A percentile compares a stretch with the other conserved stretches of the same genome.
phyloP scores from a whole-genome alignment of 2,888 invertebrate genomes.

The Melinopterus prodromus region DNA sequence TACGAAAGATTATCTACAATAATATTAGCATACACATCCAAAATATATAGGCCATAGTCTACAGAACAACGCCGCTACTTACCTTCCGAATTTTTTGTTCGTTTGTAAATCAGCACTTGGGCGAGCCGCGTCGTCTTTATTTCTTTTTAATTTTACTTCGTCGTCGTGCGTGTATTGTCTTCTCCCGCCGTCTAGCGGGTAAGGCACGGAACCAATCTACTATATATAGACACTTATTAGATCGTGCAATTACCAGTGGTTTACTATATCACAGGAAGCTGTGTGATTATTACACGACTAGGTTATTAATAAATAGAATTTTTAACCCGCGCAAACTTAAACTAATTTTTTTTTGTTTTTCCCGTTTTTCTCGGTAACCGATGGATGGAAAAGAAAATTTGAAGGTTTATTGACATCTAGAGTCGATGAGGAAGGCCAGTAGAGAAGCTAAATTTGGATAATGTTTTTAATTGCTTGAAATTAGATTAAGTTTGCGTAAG shows the following conservation, averaged over 20 bases:
- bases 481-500: not conserved
- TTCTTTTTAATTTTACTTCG: not conserved
- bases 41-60: slow-evolving; percentile 51
- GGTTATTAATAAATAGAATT: slow-evolving; percentile 42
- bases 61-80: slow-evolving; percentile 44
- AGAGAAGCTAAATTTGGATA: too few relatives aligned
- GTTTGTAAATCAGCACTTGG: not conserved
- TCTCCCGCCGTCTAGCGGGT: slow-evolving; percentile 50
- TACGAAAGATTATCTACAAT: not conserved
- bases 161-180: slow-evolving; percentile 46
- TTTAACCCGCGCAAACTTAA: slow-evolving; percentile 7
- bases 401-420: too few relatives aligned
- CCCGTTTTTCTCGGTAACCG: slow-evolving; percentile 42
- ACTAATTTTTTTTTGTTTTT: not conserved
- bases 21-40: slow-evolving; percentile 53
- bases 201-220: slow-evolving; percentile 56
- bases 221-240: slow-evolving; percentile 57
- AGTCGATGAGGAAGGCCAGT: too few relatives aligned
- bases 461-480: too few relatives aligned
- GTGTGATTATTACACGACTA: slow-evolving; percentile 56
- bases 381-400: slow-evolving; percentile 31
- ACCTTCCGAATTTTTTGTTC: slow-evolving; percentile 42
- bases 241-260: slow-evolving; percentile 60
- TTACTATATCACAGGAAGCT: slow-evolving; percentile 58
- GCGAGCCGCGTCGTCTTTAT: not conserved